Percentiles rank a stretch among this genome's conserved stretches.
phyloP scores from a whole-genome alignment of 2,797 vertebrate genomes.

The Brotula barbata region DNA sequence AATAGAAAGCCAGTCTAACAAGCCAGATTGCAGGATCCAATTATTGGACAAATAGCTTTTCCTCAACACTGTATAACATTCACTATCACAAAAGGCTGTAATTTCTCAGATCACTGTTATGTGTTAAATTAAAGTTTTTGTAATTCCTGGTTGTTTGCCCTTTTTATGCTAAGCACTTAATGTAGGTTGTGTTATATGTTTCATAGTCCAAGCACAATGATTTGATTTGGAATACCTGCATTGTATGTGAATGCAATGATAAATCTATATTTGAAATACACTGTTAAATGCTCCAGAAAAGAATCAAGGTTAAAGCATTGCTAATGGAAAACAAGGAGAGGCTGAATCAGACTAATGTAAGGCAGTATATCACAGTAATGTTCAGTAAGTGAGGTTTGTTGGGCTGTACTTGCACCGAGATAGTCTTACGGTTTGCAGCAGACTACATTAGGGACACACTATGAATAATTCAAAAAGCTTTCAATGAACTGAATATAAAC shows the following conservation, averaged over 20 bases:
- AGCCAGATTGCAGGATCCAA: conserved; percentile 73
- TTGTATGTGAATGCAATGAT: conserved; percentile 53
- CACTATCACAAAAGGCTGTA: conserved; percentile 49
- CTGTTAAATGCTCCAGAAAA: conserved; percentile 50
- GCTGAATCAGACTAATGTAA: conserved; percentile 54
- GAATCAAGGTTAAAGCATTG: conserved; percentile 52
- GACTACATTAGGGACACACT: conserved; percentile 67
- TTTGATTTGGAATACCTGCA: conserved; percentile 42
- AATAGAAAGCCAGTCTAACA: conserved; percentile 70
- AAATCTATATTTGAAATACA: conserved; percentile 50
- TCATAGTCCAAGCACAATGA: conserved; percentile 12
- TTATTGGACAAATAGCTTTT: conserved; percentile 73
- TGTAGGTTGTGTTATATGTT: conserved; percentile 36
- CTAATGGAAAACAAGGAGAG: conserved; percentile 61
- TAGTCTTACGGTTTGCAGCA: conserved; percentile 65
- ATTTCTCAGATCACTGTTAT: conserved; percentile 59
- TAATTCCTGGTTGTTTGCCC: conserved; percentile 43
- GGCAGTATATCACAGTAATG: conserved; percentile 49
- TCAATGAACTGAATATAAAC: conserved; percentile 67
- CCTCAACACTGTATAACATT: conserved; percentile 60
- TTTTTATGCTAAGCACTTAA: conserved; percentile 52
- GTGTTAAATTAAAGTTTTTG: conserved; percentile 49
- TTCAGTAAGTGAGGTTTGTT: conserved; percentile 54
- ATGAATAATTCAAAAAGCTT: conserved; percentile 75
- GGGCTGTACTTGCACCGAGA: conserved; percentile 56